A percentile compares a stretch with the other conserved stretches of the same genome.
Conservation (phyloP, 2,797 vertebrate species). For the Hippocampus kuda region DNA sequence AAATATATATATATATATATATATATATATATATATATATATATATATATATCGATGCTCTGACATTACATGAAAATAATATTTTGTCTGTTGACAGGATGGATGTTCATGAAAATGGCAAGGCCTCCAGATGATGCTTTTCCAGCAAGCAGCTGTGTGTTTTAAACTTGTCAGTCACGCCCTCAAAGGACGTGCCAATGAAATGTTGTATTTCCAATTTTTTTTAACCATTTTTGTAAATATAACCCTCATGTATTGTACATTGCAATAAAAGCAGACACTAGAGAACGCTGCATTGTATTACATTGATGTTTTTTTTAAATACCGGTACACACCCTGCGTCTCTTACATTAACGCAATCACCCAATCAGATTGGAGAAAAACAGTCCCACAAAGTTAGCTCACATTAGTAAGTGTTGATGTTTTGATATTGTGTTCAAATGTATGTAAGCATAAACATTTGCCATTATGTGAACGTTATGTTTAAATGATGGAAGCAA, state of each 20-base stretch:
- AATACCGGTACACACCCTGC: background rate
- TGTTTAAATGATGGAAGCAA: background rate
- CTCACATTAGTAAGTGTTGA: background rate
- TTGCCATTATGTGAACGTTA: background rate
- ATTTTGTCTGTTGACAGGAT: constrained; percentile 63
- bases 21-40: too few species aligned
- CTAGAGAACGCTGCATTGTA: constrained; percentile 20
- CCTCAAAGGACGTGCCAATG: constrained; percentile 16
- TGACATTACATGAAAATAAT: too few species aligned
- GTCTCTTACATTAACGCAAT: background rate
- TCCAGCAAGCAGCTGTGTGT: constrained; percentile 18
- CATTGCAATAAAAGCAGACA: constrained; percentile 47
- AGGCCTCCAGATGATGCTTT: constrained; percentile 79
- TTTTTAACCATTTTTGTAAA: constrained; percentile 58
- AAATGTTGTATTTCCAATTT: constrained; percentile 43
- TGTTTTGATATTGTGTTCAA: too few species aligned
- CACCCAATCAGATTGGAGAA: background rate
- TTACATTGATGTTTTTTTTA: background rate
- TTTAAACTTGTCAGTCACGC: constrained; percentile 11
- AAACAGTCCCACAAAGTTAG: background rate
- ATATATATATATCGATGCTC: background rate
- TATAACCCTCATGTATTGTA: constrained; percentile 48
- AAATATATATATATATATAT: too few species aligned
- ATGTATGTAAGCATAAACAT: background rate
- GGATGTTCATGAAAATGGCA: constrained; percentile 90